Evolutionary conservation across 2,113 vertebrate species (phyloP), one percentile per base, ranked within the genome.

Genomic region (Ellobius talpinus): DNA sequence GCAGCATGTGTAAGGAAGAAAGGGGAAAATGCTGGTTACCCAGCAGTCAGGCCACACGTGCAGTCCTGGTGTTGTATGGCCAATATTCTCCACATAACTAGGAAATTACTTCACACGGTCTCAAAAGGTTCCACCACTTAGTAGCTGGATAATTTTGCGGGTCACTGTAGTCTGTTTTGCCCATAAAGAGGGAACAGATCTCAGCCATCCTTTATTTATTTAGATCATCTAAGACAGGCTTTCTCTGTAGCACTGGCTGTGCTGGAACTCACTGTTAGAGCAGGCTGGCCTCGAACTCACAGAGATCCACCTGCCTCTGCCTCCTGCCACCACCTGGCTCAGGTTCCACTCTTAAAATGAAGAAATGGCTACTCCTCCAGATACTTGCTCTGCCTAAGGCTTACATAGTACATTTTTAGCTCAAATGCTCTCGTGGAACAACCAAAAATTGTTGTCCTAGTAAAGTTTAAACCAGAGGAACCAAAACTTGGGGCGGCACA

Each of bases 381-480:
- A 72, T 12, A 86, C 14, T 33, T 63, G 29, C 79, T 86, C 85
- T 86, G 61, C 26, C n/a, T 63, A 90, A 89, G n/a, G 61, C 47
- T 65, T 87, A 52, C 17, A 68, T 50, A 19, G 87, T 70, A 84
- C 17, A 24, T 39, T 85, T 91, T 72, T 55, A 73, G 86, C 39
- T 50, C 16, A 52, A 87, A 29, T 17, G 39, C 66, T 89, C 85
- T 68, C 39, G 93, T 77, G n/a, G 72, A 63, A 81, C 78, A 63
- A 52, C 16, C 5, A 36, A 85, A n/a, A 66, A 73, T 39, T 47
- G 33, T 23, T 13, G 19, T 66, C 72, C 89, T 0, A 66, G n/a
- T 76, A 55, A 95, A 72, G 93, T 47, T 87, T 66, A 77, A 92
- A 95, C 36, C 31, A 89, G 66, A 93, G 65, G 87, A 96, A 72